Evolutionary conservation across 2,113 vertebrate species (phyloP).

Genomic region (Malaclemys terrapin): DNA sequence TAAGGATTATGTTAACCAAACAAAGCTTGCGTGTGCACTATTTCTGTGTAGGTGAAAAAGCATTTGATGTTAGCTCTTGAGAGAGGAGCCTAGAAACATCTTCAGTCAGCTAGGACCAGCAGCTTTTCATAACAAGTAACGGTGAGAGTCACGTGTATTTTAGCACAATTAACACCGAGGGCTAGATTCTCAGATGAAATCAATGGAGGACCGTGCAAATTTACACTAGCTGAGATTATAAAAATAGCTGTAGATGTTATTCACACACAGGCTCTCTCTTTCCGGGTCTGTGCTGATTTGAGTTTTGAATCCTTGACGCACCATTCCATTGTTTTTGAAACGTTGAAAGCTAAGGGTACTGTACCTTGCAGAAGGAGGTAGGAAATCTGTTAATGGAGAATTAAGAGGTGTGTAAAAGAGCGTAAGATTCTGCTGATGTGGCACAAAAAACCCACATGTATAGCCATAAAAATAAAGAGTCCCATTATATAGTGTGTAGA

Average conservation of each 20-base stretch:
- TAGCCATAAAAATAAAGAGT: not conserved
- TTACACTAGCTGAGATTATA: not conserved
- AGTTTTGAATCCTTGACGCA: not conserved
- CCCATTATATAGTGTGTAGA: accelerated
- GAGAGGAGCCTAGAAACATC: not conserved
- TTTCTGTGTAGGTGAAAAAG: not conserved
- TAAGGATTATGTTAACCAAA: not conserved
- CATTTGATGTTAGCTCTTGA: not conserved
- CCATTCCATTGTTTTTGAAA: not conserved
- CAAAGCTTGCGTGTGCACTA: not conserved
- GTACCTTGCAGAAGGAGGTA: not conserved
- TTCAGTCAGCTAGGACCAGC: not conserved
- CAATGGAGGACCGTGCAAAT: not conserved
- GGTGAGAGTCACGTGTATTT: not conserved
- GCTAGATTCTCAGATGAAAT: not conserved
- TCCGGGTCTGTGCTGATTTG: accelerated
- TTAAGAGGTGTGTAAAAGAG: not conserved
- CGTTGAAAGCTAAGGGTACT: not conserved
- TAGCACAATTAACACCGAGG: not conserved
- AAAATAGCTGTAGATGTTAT: not conserved
- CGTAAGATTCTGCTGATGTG: not conserved
- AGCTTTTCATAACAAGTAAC: accelerated
- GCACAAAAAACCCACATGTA: not conserved
- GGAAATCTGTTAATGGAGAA: not conserved
- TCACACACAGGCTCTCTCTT: not conserved